Base-by-base conservation (phyloP, 2,113 vertebrate species). In the Pluvianellus socialis region DNA sequence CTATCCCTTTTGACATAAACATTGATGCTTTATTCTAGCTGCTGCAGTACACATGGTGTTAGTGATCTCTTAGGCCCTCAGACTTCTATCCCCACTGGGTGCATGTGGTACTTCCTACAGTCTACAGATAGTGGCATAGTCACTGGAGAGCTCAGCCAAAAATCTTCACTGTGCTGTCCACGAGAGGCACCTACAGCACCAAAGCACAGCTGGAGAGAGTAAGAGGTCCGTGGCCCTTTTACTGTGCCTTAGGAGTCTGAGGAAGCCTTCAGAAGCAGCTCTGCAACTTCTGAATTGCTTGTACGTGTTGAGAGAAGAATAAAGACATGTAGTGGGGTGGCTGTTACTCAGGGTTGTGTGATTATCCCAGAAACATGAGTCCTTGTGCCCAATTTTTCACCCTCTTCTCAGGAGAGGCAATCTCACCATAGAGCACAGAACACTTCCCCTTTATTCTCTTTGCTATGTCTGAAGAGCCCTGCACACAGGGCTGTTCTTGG, bases 201-300 rank as follows among this genome's bases (percentile, higher is more conserved):
- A 4, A 56, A 81, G 42, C 28, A 40, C 33, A 71, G 50, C 22
- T 26, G 33, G 42, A 13, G 4, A 0, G 0, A 22, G 2, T 59
- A 42, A 56, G 47, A 91, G 42, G 49, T 35, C 14, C 33, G 4
- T 79, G 47, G 53, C 47, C 14, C 20, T 87, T 82, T 87, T 66
- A 58, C 55, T 58, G 18, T 74, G 49, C 35, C 56, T 55, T 49
- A 80, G 19, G 24, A 28, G 8, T 28, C 63, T 67, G 47, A 56
- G 18, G 32, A 61, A 72, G 7, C 10, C 17, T 66, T 55, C 45
- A 50, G 70, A 76, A 72, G 27, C n/a, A 66, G 26, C 32, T 12
- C 17, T 50, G 20, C 40, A 76, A 40, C 45, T 72, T 75, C 49
- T 33, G 72, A 92, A 65, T 38, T 53, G 10, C 66, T 83, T 42